phyloP scores from a whole-genome alignment of 2,888 invertebrate genomes.

The Pterostichus niger region DNA sequence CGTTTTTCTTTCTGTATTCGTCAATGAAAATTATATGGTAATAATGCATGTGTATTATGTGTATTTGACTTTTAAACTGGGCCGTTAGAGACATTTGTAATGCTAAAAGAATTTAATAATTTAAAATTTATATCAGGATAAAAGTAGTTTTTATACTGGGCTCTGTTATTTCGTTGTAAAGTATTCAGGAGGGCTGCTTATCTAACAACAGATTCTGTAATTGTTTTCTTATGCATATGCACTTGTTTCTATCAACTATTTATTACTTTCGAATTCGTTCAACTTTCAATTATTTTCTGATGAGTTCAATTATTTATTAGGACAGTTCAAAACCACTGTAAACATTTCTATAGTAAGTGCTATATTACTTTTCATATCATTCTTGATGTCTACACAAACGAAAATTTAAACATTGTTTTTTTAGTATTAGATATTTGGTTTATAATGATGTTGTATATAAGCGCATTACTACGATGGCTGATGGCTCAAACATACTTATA shows the following conservation, averaged over 20 bases:
- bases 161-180: constrained; percentile 30
- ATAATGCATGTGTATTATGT: constrained; percentile 52
- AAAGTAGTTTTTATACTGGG: constrained; percentile 39
- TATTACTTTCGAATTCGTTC: neutral
- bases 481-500: too few relatives aligned
- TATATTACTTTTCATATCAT: too few relatives aligned
- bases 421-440: too few relatives aligned
- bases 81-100: constrained; percentile 36
- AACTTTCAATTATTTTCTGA: constrained; percentile 18
- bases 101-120: constrained; percentile 59
- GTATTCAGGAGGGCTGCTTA: constrained; percentile 10
- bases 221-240: constrained; percentile 16
- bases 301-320: neutral
- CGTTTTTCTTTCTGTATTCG: constrained; percentile 22
- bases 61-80: constrained; percentile 54
- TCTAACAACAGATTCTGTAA: constrained; percentile 8
- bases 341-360: too few relatives aligned
- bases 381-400: too few relatives aligned
- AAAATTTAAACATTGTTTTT: too few relatives aligned
- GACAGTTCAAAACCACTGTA: too few relatives aligned
- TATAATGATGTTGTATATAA: too few relatives aligned
- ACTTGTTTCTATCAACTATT: constrained; percentile 5
- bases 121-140: constrained; percentile 54
- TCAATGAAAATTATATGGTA: constrained; percentile 58
- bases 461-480: too few relatives aligned